Percentiles rank a stretch among this genome's conserved stretches.
phyloP scores from a whole-genome alignment of 2,888 invertebrate genomes.

The Tromatobia lineatoria region DNA sequence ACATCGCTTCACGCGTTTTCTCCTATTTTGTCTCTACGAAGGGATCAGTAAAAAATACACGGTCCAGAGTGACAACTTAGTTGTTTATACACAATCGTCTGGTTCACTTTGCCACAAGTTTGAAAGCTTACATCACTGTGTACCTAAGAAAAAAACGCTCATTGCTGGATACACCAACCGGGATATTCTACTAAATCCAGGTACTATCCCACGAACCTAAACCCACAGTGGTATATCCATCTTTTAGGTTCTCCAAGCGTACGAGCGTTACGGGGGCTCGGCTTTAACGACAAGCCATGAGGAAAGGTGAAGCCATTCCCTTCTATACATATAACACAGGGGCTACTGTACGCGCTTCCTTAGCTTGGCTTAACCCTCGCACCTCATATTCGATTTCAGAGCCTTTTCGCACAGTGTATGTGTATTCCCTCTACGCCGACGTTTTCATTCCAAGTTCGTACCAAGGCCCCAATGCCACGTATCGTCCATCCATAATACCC shows the following conservation, averaged over 20 bases:
- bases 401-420: constrained; percentile 48
- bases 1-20: not conserved
- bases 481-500: constrained; percentile 39
- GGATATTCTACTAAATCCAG: not conserved
- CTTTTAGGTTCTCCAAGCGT: constrained; percentile 14
- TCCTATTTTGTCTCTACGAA: not conserved
- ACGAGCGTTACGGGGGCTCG: constrained; percentile 70
- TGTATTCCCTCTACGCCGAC: constrained; percentile 29
- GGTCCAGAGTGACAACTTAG: not conserved
- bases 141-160: not conserved
- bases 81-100: constrained; percentile 6
- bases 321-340: constrained; percentile 63
- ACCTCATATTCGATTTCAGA: constrained; percentile 82
- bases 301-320: constrained; percentile 79
- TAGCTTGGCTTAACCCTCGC: constrained; percentile 77
- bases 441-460: constrained; percentile 9
- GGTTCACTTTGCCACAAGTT: not conserved
- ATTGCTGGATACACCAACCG: not conserved
- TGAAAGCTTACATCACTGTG: not conserved
- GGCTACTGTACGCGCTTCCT: constrained; percentile 78
- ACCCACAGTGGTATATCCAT: not conserved
- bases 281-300: constrained; percentile 74
- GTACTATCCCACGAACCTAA: not conserved
- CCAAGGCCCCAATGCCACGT: constrained; percentile 19
- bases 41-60: not conserved